Base-by-base conservation (phyloP, 2,888 invertebrate genomes). In the Meiosimyza decipiens region DNA sequence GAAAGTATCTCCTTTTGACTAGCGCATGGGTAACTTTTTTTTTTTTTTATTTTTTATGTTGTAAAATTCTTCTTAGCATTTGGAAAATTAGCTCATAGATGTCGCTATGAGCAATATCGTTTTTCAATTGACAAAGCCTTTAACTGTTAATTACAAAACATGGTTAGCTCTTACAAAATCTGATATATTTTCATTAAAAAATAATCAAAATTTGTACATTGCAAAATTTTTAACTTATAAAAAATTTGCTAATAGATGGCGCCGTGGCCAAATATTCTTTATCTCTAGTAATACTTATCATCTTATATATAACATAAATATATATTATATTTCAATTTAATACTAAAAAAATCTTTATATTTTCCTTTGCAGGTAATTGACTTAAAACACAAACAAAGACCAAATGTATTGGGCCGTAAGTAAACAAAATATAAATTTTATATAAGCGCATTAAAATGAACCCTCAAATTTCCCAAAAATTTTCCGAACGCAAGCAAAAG, bases 321-420 rank as follows among this genome's bases (percentile, higher is more conserved):
- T 22, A 12, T 28, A n/a, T 52, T 6, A 16, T 9, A n/a, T 1
- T 63, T 18, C 55, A 13, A 13, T 16, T 51, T 67, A 28, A 49
- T 66, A 18, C 71, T 79, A 76, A 81, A 55, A 4, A 40, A 55
- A 18, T 52, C 72, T 71, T 4, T 77, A 72, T 63, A n/a, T 54
- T n/a, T 51, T 64, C 76, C 54, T 65, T 84, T 84, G 9, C 84
- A 84, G 85, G 84, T 84, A 84, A 81, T 71, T 59, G 52, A 68
- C 60, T 22, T 63, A 40, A 71, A 67, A 60, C 18, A 11, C 16
- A 62, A 47, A 76, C 74, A 54, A 74, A 55, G 64, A 68, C 65
- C 68, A 78, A 79, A 79, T 79, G 75, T 78, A 75, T 79, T 77
- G 75, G 73, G 71, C 80, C 79, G 85, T 85, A 81, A 85, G 85